Evolutionary conservation across 53 echinoderm and acorn worm species (phyloP), one percentile per base, ranked within the genome.

Genomic region (Holothuria leucospilota): DNA sequence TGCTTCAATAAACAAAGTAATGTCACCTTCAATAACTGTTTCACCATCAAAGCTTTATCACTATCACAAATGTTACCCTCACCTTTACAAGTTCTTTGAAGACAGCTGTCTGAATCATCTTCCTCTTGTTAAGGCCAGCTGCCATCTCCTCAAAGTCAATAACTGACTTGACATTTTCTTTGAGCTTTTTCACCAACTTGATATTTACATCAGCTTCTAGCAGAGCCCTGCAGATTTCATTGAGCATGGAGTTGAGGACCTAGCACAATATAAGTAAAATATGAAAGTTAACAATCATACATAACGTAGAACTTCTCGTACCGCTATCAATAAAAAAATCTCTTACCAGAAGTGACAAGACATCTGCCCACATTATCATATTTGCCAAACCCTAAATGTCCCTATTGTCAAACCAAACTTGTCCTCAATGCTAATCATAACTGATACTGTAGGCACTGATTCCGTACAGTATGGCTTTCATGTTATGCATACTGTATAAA

Each of bases 111-210:
- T 96, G 97, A 73, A 96, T 96, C 97, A 96, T 96, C 82, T 94
- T 96, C 64, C 97, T 87, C 81, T 96, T 96, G 87, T 96, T 96
- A 68, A 96, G 91, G 42, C 97, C 97, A 8, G 94, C 97, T 52
- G 97, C 97, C 97, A 96, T 96, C 83, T 96, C 97, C 15, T 96
- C 97, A 96, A 96, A 96, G 82, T 96, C 97, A 13, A 96, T 96
- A 58, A 96, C 97, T 24, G 97, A 85, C 62, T 93, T 93, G 59
- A 96, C 97, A 91, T 96, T 96, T 77, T 96, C 94, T 67, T 94
- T 81, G 58, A 96, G 86, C 68, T 89, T 85, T 62, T 94, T 93
- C 53, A 96, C 97, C 52, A 96, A 91, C 25, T 87, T 88, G 82
- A 96, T 91, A 77, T 96, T 96, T 39, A 96, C 97, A 81, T 96